Base-by-base conservation (phyloP, 1,140 invertebrate species). In the Zaprionus capensis region DNA sequence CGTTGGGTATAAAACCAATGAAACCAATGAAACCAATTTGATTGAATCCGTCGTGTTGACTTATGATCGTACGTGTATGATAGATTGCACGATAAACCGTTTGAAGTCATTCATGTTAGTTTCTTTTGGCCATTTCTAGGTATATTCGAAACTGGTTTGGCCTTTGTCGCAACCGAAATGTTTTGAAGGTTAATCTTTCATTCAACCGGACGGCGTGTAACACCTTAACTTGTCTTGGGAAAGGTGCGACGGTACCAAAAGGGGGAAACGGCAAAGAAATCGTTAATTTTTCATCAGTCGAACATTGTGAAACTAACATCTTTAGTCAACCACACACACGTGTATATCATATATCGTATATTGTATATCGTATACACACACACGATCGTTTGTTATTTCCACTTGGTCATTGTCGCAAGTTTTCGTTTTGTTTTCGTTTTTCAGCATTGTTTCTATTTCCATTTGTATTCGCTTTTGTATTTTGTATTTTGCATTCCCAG, bases 121-220 rank as follows among this genome's bases (percentile, higher is more conserved):
- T 20, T 22, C 26, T 75, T 51, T n/a, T 36, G 56, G 22, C 46
- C 56, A 67, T 73, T 73, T 67, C 24, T 61, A 46, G 64, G 22
- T 31, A 66, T 49, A 69, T 72, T 78, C 36, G 64, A 46, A 64
- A 82, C 71, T 56, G 66, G 73, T 76, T 76, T 74, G 34, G 12
- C 22, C 70, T 74, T 72, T 81, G 70, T 85, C 74, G 82, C 82
- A 85, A 85, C 62, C 44, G 22, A 38, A 69, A 69, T 38, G 15
- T 55, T 51, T 71, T 79, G 78, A 83, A 90, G 85, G 85, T 81
- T 90, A 77, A 85, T 88, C 85, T 88, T 80, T 88, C 70, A 73
- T 81, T 81, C 69, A 77, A 69, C 41, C 62, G 36, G 28, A 65
- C 53, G 31, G 62, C 41, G 22, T 66, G 70, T 64, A 67, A 67